Percentiles rank a stretch among this genome's conserved stretches.
Evolutionary conservation across 2,113 vertebrate species (phyloP).

Genomic region (Xyrauchen texanus): DNA sequence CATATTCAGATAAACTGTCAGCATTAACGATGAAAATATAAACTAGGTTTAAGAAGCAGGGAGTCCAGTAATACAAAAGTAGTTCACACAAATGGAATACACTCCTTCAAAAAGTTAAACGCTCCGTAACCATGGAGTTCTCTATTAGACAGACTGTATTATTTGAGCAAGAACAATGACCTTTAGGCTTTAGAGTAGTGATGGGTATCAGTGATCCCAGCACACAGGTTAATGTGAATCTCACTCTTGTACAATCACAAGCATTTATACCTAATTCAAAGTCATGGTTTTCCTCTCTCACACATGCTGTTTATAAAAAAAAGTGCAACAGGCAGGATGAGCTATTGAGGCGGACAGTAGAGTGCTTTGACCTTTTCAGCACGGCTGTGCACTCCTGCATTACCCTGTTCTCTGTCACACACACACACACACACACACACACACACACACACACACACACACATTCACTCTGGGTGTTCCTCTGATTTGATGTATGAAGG

Average conservation of each 20-base stretch:
- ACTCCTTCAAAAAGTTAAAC: constrained; percentile 30
- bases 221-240: constrained; percentile 17
- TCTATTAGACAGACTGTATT: constrained; percentile 39
- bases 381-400: constrained; percentile 47
- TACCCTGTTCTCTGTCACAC: constrained; percentile 26
- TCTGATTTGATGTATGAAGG: constrained; percentile 44
- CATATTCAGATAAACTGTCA: too few species aligned
- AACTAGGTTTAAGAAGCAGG: too few species aligned
- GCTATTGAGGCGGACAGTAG: constrained; percentile 47
- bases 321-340: constrained; percentile 16
- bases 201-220: constrained; percentile 20
- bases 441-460: constrained; percentile 13
- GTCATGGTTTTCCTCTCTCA: constrained; percentile 11
- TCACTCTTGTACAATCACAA: constrained; percentile 42
- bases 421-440: constrained; percentile 2
- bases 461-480: constrained; percentile 25
- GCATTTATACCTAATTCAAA: constrained; percentile 43
- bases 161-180: neutral
- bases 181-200: constrained; percentile 6
- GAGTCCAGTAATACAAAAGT: neutral
- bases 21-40: too few species aligned
- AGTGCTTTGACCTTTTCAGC: constrained; percentile 51
- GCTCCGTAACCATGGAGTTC: constrained; percentile 17
- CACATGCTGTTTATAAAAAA: constrained; percentile 15
- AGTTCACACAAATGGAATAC: constrained; percentile 7